Percentiles rank a stretch among this genome's conserved stretches.
phyloP scores from a whole-genome alignment of 2,797 vertebrate species.

The Melanotaenia boesemani region DNA sequence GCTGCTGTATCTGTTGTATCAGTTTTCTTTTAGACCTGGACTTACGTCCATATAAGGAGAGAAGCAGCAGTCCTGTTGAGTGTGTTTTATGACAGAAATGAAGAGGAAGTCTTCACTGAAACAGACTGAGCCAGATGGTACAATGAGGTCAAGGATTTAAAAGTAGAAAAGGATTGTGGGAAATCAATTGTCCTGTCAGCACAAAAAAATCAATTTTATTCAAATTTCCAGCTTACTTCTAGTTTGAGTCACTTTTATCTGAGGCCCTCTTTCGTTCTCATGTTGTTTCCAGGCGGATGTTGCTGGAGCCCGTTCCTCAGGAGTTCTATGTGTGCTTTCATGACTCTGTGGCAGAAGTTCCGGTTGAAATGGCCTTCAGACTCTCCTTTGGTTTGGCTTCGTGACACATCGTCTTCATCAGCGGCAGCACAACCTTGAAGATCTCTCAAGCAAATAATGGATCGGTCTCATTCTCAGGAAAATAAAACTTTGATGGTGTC shows the following conservation, averaged over 20 bases:
- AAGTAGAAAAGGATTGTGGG: not conserved
- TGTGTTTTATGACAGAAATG: conserved; percentile 7
- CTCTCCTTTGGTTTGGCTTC: conserved; percentile 91
- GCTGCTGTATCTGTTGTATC: accelerated
- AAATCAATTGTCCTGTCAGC: not conserved
- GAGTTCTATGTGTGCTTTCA: conserved; percentile 98
- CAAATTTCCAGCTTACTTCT: not conserved
- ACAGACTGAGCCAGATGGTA: not conserved
- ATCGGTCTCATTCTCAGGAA: conserved; percentile 43
- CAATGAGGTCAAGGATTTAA: not conserved
- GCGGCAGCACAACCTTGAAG: not conserved
- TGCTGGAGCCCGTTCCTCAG: conserved; percentile 92
- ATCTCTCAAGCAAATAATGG: not conserved
- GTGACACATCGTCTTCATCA: conserved; percentile 59
- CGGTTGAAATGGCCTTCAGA: conserved; percentile 95
- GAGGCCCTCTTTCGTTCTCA: not conserved
- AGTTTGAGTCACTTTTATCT: not conserved
- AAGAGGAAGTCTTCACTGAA: not conserved
- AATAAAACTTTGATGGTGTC: not conserved
- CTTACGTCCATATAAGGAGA: not conserved
- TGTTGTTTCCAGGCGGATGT: conserved; percentile 86
- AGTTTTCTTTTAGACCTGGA: not conserved
- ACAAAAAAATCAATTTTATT: not conserved
- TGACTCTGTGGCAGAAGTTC: conserved; percentile 93
- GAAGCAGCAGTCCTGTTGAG: not conserved